Conservation (phyloP, 2,113 vertebrate genomes). For the Leptosomus discolor region DNA sequence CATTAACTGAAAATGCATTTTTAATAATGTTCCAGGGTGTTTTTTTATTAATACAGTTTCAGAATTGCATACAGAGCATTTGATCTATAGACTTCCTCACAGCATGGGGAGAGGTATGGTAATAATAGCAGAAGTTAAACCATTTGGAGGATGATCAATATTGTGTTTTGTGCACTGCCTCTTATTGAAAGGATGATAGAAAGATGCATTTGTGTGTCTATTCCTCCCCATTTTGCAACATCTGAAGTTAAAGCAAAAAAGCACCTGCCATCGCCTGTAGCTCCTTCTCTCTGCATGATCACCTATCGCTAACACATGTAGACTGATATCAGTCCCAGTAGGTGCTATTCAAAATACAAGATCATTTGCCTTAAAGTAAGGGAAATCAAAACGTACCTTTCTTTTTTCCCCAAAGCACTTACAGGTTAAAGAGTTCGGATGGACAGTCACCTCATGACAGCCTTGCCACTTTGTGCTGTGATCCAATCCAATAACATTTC, state of each 20-base stretch:
- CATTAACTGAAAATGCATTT: conserved; percentile 35
- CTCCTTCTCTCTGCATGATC: background rate
- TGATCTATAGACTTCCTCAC: background rate
- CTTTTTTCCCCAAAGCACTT: background rate
- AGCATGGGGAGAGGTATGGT: background rate
- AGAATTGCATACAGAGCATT: background rate
- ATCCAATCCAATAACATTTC: background rate
- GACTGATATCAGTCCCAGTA: background rate
- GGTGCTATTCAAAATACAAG: background rate
- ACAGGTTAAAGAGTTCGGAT: background rate
- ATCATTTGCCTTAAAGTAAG: background rate
- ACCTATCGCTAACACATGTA: background rate
- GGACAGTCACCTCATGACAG: background rate
- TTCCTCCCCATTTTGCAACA: background rate
- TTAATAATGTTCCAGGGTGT: background rate
- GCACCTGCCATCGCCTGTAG: background rate
- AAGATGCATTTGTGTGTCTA: background rate
- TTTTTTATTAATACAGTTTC: conserved; percentile 3
- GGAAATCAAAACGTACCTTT: background rate
- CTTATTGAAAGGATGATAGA: background rate
- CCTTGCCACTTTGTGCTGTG: background rate
- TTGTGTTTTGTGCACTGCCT: background rate
- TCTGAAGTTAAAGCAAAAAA: background rate
- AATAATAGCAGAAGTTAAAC: background rate
- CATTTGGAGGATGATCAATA: background rate